A percentile compares a stretch with the other conserved stretches of the same genome.
Evolutionary conservation across 1,140 invertebrate genomes (phyloP).

Genomic region (Apis cerana): DNA sequence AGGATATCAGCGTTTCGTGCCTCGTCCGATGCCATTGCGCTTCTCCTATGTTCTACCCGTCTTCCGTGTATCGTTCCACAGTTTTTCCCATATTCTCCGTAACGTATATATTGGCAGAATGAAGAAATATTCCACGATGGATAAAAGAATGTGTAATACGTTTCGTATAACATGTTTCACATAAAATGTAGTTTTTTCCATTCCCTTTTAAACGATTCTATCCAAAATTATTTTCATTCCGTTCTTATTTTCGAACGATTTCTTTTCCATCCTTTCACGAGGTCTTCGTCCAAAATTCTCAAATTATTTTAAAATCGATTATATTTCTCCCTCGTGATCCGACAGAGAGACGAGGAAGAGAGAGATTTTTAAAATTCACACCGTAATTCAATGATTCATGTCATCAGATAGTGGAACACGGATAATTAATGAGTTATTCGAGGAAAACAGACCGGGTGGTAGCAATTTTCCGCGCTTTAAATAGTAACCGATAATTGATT

Average conservation of each 20-base stretch:
- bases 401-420: slow-evolving; percentile 1
- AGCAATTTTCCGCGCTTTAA: slow-evolving; percentile 39
- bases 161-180: not conserved
- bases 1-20: slow-evolving; percentile 52
- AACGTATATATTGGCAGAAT: not conserved
- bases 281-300: too few species aligned
- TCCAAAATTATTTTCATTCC: too few species aligned
- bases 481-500: slow-evolving; percentile 49
- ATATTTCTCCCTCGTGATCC: not conserved
- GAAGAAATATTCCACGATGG: not conserved
- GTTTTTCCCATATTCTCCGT: not conserved
- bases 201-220: too few species aligned
- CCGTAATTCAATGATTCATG: slow-evolving; percentile 11
- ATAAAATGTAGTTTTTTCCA: not conserved
- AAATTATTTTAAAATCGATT: too few species aligned
- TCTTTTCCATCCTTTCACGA: too few species aligned
- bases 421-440: slow-evolving; percentile 41
- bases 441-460: slow-evolving; percentile 11
- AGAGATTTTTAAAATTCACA: not conserved
- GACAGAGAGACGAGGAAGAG: not conserved
- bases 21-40: not conserved
- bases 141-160: too few species aligned
- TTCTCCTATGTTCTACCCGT: not conserved
- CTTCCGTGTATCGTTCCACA: not conserved
- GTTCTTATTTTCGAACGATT: too few species aligned